phyloP scores from a whole-genome alignment of 2,113 vertebrate genomes.

The Heterotilapia buettikoferi region DNA sequence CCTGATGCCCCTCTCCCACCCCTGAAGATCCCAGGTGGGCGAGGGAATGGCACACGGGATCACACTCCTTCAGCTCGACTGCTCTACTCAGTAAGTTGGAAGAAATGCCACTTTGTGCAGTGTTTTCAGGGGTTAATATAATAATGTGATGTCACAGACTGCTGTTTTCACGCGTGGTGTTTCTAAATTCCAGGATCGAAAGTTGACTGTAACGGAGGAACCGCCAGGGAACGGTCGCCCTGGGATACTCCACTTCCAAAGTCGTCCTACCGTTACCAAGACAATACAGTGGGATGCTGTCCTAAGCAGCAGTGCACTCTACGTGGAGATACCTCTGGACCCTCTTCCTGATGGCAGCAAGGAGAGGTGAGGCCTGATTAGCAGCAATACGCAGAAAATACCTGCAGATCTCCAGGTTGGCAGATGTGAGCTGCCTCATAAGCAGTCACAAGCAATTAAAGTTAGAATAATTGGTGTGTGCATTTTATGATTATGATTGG shows the following conservation, averaged over 20 bases:
- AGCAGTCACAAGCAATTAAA: not conserved
- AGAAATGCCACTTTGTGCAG: not conserved
- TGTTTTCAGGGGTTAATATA: not conserved
- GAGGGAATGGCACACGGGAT: slow-evolving; percentile 99
- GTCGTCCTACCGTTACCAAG: slow-evolving; percentile 64
- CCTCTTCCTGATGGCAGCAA: slow-evolving; percentile 78
- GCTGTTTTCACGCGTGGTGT: not conserved
- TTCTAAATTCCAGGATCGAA: slow-evolving; percentile 64
- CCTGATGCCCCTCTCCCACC: slow-evolving; percentile 99
- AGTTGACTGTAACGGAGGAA: slow-evolving; percentile 76
- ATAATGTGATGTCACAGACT: not conserved
- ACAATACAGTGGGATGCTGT: slow-evolving; percentile 75
- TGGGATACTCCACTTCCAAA: slow-evolving; percentile 76
- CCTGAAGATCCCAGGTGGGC: slow-evolving; percentile 99
- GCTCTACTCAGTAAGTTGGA: slow-evolving; percentile 83
- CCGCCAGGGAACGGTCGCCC: slow-evolving; percentile 71
- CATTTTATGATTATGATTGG: not conserved
- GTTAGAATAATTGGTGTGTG: not conserved
- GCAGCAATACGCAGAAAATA: not conserved
- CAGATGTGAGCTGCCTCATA: not conserved
- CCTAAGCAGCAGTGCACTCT: slow-evolving; percentile 66
- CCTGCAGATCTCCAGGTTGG: not conserved
- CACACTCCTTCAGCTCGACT: slow-evolving; percentile 94
- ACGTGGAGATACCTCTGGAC: slow-evolving; percentile 73
- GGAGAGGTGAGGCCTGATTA: slow-evolving; percentile 66